Percentiles rank a stretch among this genome's conserved stretches.
Evolutionary conservation across 2,888 invertebrate genomes (phyloP).

Genomic region (Drosophila ezoana): DNA sequence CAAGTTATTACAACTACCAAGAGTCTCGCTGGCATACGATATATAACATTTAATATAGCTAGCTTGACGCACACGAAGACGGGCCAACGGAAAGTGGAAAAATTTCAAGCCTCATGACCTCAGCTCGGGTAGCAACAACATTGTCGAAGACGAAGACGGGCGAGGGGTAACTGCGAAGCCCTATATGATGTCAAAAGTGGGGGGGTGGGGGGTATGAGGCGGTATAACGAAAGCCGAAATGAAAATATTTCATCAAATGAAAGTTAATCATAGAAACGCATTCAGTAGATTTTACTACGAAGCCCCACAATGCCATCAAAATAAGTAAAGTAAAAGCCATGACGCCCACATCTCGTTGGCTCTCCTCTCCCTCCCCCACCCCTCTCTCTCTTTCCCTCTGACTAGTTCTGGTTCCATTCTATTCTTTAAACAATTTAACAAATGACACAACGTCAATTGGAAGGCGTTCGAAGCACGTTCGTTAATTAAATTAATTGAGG

Average conservation of each 20-base stretch:
- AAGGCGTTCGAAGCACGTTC: conserved; percentile 62
- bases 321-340: conserved; percentile 55
- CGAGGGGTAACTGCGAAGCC: conserved; percentile 42
- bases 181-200: conserved; percentile 29
- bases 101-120: conserved; percentile 43
- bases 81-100: conserved; percentile 25
- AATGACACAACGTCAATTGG: conserved; percentile 60
- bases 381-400: background rate
- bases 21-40: background rate
- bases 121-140: conserved; percentile 44
- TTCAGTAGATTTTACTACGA: conserved; percentile 65
- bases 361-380: background rate
- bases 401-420: conserved; percentile 3
- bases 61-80: conserved; percentile 4
- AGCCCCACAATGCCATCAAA: conserved; percentile 62
- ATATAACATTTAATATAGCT: conserved; percentile 13
- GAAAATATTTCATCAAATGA: conserved; percentile 73
- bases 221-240: conserved; percentile 51
- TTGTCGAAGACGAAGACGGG: background rate
- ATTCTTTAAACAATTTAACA: conserved; percentile 69
- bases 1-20: conserved; percentile 29
- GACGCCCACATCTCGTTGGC: conserved; percentile 41
- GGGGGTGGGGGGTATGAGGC: background rate
- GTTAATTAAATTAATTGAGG: conserved; percentile 67
- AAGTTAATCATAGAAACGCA: conserved; percentile 70